Evolutionary conservation across 2,888 invertebrate species (phyloP).

Genomic region (Hypercompe scribonia): DNA sequence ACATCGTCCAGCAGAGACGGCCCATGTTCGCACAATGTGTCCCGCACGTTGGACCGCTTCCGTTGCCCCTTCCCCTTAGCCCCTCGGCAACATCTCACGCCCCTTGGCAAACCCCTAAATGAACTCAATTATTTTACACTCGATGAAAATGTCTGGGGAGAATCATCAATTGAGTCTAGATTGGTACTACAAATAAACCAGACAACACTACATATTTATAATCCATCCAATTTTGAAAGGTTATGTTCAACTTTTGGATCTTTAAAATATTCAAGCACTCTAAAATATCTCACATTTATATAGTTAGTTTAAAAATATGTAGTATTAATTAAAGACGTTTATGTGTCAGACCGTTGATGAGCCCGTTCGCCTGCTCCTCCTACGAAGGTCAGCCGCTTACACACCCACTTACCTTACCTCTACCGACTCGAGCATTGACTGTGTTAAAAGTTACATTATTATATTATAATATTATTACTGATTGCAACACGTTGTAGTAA

Average conservation of each 20-base stretch:
- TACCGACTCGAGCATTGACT: constrained; percentile 52
- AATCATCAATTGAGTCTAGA: neutral
- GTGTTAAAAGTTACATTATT: constrained; percentile 40
- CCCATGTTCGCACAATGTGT: constrained; percentile 83
- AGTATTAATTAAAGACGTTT: constrained; percentile 65
- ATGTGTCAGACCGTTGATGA: constrained; percentile 65
- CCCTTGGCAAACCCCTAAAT: constrained; percentile 50
- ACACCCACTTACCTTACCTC: constrained; percentile 64
- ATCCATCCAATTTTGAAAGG: constrained; percentile 35
- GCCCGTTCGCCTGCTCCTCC: constrained; percentile 72
- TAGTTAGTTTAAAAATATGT: constrained; percentile 58
- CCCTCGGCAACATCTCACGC: constrained; percentile 44
- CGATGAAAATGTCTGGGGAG: constrained; percentile 41
- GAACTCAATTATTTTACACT: constrained; percentile 53
- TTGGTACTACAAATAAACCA: neutral
- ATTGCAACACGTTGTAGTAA: constrained; percentile 45
- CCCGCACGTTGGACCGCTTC: constrained; percentile 77
- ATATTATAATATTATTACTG: constrained; percentile 34
- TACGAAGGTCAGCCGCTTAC: constrained; percentile 75
- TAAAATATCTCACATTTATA: constrained; percentile 48
- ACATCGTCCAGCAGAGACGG: constrained; percentile 57
- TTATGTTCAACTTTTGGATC: constrained; percentile 42
- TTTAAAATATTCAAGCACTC: constrained; percentile 45
- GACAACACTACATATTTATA: neutral
- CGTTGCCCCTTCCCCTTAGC: constrained; percentile 49